phyloP scores from a whole-genome alignment of 2,113 vertebrate genomes.

The Sclerurus mexicanus region DNA sequence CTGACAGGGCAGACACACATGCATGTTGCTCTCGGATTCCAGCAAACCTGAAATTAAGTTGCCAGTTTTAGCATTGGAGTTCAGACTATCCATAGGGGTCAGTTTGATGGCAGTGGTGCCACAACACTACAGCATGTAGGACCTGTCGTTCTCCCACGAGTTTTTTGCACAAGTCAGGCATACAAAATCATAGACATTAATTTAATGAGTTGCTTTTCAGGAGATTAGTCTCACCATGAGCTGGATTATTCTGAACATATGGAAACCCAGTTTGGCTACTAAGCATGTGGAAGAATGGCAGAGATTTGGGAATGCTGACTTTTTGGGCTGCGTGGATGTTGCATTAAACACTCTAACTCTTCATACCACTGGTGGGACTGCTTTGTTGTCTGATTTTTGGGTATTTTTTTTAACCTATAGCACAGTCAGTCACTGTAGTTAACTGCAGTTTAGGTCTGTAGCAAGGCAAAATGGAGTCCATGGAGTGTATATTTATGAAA shows the following conservation, averaged over 20 bases:
- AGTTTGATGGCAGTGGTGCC: background rate
- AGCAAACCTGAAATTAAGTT: background rate
- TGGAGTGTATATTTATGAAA: background rate
- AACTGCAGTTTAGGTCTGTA: background rate
- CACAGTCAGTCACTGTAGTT: background rate
- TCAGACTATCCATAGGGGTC: background rate
- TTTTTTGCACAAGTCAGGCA: background rate
- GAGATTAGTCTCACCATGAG: constrained; percentile 31
- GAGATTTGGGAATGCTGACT: background rate
- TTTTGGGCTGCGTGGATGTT: background rate
- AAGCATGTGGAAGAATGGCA: background rate
- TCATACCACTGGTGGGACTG: background rate
- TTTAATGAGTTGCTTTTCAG: constrained; percentile 22
- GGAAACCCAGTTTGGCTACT: constrained; percentile 11
- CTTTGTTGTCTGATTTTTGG: background rate
- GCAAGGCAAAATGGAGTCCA: background rate
- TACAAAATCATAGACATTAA: background rate
- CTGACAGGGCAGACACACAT: background rate
- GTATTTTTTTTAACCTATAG: background rate
- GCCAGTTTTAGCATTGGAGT: background rate
- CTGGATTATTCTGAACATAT: constrained; percentile 33
- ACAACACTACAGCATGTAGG: background rate
- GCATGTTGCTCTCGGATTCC: background rate
- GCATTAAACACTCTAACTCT: background rate
- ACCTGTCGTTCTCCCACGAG: background rate